Evolutionary conservation across 2,113 vertebrate genomes (phyloP).

Genomic region (Macrotis lagotis): DNA sequence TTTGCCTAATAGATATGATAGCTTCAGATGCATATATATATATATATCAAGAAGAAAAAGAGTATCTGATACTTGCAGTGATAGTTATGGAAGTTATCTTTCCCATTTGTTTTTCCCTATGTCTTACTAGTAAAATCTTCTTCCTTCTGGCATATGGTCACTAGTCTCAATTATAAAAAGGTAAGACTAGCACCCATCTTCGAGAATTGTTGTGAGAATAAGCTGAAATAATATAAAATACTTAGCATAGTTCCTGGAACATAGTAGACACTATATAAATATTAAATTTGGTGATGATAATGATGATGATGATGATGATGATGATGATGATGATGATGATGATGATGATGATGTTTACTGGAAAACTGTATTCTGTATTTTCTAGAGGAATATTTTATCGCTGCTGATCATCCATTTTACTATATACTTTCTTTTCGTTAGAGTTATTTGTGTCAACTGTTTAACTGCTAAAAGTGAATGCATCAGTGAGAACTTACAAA

Average conservation of each 20-base stretch:
- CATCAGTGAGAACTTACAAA: background rate
- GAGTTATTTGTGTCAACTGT: background rate
- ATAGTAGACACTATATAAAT: no score
- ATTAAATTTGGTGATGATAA: no score
- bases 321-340: no score
- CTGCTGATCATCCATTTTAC: background rate
- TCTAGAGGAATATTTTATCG: background rate
- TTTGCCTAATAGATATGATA: no score
- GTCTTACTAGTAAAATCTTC: background rate
- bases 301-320: no score
- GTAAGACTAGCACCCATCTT: background rate
- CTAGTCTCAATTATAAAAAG: background rate
- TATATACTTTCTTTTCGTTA: background rate
- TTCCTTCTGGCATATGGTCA: background rate
- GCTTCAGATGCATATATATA: no score
- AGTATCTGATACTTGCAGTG: background rate
- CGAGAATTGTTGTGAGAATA: no score
- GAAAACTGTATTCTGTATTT: background rate
- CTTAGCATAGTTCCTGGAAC: no score
- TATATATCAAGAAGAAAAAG: no score
- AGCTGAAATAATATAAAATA: no score
- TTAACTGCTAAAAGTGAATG: background rate
- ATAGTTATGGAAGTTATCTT: background rate
- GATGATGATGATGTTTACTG: no score
- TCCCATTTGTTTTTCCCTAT: background rate